These are phyloP conservation scores for Grallaria varia DNA, from an alignment of 2,113 vertebrate genomes.

Conservation along the genomic window DNA sequence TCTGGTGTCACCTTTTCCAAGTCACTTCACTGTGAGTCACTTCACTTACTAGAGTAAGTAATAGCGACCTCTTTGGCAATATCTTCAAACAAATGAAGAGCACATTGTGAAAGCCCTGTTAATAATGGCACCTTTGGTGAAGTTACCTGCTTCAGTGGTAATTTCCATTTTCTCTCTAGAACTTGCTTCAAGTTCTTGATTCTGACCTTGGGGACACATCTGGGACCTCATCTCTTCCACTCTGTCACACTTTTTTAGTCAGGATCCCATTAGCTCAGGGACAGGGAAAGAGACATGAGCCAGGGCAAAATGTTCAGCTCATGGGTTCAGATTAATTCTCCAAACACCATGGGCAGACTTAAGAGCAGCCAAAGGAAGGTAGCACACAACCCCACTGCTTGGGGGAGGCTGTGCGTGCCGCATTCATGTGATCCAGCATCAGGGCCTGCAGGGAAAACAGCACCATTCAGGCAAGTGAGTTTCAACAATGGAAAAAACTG, in stretches of 20 bases:
- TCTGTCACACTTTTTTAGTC: not conserved
- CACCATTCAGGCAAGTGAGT: not conserved
- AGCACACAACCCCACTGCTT: not conserved
- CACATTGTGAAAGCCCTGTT: not conserved
- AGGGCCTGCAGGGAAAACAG: rapidly evolving
- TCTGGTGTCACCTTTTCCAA: not conserved
- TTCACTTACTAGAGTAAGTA: too few relatives aligned
- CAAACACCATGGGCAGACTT: not conserved
- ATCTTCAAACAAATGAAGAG: not conserved
- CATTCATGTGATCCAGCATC: not conserved
- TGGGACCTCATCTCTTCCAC: not conserved
- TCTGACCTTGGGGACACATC: not conserved
- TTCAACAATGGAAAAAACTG: not conserved
- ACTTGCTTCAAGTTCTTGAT: not conserved
- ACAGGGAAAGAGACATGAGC: not conserved
- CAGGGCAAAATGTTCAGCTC: not conserved
- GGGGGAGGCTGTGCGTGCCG: not conserved
- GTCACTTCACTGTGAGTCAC: not conserved
- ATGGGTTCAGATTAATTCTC: not conserved
- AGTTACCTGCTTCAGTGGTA: not conserved
- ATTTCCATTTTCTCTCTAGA: not conserved
- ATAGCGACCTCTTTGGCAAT: not conserved
- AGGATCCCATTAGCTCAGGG: not conserved
- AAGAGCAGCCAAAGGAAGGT: not conserved
- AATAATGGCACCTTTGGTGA: not conserved